A percentile compares a stretch with the other conserved stretches of the same genome.
phyloP scores from a whole-genome alignment of 2,113 vertebrate species.

The Falcunculus frontatus region DNA sequence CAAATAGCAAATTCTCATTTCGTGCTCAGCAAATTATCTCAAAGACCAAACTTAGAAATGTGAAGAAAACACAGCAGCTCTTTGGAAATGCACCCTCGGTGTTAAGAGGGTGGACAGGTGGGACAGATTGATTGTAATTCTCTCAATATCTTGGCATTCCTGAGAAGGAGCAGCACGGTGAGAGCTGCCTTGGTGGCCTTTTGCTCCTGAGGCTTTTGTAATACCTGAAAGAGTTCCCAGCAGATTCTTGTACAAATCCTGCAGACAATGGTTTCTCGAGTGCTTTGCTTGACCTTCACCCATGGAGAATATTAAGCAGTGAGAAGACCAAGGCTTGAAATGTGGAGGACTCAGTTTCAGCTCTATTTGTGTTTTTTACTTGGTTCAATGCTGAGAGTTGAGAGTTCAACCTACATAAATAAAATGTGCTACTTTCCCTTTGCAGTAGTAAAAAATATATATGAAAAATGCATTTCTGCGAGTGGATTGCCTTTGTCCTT shows the following conservation, averaged over 20 bases:
- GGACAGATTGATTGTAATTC: not conserved
- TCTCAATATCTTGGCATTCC: not conserved
- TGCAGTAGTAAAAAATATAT: not conserved
- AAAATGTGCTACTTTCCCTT: not conserved
- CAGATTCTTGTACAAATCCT: not conserved
- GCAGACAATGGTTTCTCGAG: not conserved
- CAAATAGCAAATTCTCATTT: not conserved
- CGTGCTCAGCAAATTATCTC: not conserved
- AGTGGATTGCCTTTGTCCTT: not conserved
- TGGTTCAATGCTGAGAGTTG: not conserved
- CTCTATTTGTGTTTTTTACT: not conserved
- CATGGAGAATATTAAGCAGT: not conserved
- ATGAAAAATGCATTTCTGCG: not conserved
- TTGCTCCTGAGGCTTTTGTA: not conserved
- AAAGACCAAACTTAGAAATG: not conserved
- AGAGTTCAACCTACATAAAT: not conserved
- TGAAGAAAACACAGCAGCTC: not conserved
- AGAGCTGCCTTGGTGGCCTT: not conserved
- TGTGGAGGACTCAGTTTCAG: not conserved
- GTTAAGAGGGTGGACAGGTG: not conserved
- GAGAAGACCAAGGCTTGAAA: not conserved
- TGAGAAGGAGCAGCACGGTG: not conserved
- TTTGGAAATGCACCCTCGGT: not conserved
- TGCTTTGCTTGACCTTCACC: not conserved
- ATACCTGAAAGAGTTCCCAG: not conserved